A percentile compares a stretch with the other conserved stretches of the same genome.
These are phyloP conservation scores for Ennomos erosarius DNA, from an alignment of 2,888 invertebrate genomes.

Conservation along the genomic window DNA sequence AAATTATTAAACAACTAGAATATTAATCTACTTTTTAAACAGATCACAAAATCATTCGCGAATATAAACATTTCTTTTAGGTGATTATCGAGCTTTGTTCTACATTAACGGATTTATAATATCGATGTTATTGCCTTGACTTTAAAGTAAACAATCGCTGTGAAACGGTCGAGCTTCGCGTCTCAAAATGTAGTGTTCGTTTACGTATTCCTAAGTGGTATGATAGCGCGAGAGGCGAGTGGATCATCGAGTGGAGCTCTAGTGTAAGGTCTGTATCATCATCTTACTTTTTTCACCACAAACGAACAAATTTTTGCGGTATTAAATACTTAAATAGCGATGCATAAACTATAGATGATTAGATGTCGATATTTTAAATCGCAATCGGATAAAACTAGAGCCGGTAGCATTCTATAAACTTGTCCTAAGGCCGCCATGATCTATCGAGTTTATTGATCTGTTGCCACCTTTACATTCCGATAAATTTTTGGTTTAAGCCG, in stretches of 20 bases:
- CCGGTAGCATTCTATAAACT: too few species aligned
- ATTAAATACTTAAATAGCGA: slow-evolving; percentile 11
- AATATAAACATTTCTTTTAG: slow-evolving; percentile 3
- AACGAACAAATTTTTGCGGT: background rate
- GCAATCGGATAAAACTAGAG: too few species aligned
- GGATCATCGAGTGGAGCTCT: background rate
- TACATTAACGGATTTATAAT: slow-evolving; percentile 24
- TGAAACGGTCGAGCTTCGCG: slow-evolving; percentile 21
- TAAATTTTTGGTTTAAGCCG: too few species aligned
- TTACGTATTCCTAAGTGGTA: slow-evolving; percentile 7
- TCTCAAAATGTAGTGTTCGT: slow-evolving; percentile 23
- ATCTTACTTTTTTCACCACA: too few species aligned
- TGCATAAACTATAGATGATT: slow-evolving; percentile 27
- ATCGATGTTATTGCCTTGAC: slow-evolving; percentile 23
- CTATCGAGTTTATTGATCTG: too few species aligned
- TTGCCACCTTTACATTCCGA: too few species aligned
- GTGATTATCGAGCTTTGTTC: slow-evolving; percentile 18
- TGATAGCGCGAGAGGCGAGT: background rate
- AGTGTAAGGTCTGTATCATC: background rate
- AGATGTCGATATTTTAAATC: background rate
- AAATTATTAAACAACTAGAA: background rate
- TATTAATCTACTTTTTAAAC: background rate
- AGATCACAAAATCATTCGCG: background rate
- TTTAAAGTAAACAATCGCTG: slow-evolving; percentile 18
- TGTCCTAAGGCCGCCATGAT: too few species aligned